Evolutionary conservation across 2,888 invertebrate species (phyloP), one percentile per base, ranked within the genome.

Genomic region (Watsonalla cultraria): DNA sequence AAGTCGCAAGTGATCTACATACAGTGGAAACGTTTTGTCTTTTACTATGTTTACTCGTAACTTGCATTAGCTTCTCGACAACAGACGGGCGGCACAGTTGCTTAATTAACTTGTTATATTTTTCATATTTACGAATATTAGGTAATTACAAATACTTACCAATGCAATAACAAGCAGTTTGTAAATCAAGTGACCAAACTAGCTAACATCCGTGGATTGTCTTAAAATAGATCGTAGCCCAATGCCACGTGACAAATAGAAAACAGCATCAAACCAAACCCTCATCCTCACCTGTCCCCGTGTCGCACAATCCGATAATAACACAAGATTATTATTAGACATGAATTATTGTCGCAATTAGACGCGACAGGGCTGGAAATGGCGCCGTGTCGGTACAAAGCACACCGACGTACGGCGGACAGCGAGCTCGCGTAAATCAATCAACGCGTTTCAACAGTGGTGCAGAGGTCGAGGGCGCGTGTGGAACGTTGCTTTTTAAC

Each of bases 331-430:
- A 88, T 83, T 83, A 84, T 85, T 84, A 82, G 83, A 82, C 85
- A 82, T 89, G 89, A 89, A 83, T 89, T 89, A 89, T 87, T 62
- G 76, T 78, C 59, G 87, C 87, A 89, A 89, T 89, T 89, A 89
- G 81, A 79, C 60, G 72, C 71, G 83, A 83, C 86, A 82, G 75
- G 60, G 70, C 60, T 57, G 65, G 84, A 84, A 83, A 80, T 77
- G 80, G 77, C 70, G 69, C 64, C 67, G 68, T 59, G 65, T 61
- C 60, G 60, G 63, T 61, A 66, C 68, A 64, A 60, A 65, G 65
- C 47, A 47, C 35, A 52, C 47, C 47, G 42, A 52, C 52, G 47
- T 42, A 49, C 49, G 58, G 60, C 67, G 68, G 65, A 66, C 74
- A 74, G 71, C 73, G 69, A 64, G 56, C 61, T 54, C 53, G 59